phyloP scores from a whole-genome alignment of 2,113 vertebrate genomes.

The Melanocharis versteri region DNA sequence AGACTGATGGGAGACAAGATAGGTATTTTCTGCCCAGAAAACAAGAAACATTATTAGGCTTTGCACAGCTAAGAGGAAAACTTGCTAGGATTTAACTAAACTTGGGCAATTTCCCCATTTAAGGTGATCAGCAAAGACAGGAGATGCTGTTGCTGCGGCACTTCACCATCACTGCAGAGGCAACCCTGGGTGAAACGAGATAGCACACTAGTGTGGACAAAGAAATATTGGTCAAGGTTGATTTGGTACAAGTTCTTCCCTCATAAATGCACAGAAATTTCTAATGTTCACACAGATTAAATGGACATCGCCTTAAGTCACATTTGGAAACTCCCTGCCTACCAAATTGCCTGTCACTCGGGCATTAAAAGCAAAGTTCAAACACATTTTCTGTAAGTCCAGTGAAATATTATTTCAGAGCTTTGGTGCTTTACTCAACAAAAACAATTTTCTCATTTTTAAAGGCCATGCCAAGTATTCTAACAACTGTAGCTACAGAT shows the following conservation, averaged over 20 bases:
- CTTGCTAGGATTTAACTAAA: not conserved
- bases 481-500: constrained; percentile 59
- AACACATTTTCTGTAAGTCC: constrained; percentile 32
- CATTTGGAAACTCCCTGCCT: not conserved
- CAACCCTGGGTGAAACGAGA: not conserved
- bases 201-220: not conserved
- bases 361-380: constrained; percentile 36
- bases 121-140: not conserved
- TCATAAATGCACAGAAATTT: not conserved
- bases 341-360: constrained; percentile 14
- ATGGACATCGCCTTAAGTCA: not conserved
- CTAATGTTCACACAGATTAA: not conserved
- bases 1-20: not conserved
- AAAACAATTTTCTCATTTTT: constrained; percentile 60
- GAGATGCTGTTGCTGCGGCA: not conserved
- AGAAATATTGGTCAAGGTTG: not conserved
- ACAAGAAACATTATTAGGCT: not conserved
- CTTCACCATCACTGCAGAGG: not conserved
- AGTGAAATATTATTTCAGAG: constrained; percentile 53
- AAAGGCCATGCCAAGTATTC: constrained; percentile 49
- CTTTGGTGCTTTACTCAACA: constrained; percentile 39
- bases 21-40: constrained; percentile 1
- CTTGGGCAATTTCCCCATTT: not conserved
- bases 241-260: not conserved
- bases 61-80: not conserved